Conservation (phyloP, 2,797 vertebrate genomes). For the Syngnathus rostellatus region DNA sequence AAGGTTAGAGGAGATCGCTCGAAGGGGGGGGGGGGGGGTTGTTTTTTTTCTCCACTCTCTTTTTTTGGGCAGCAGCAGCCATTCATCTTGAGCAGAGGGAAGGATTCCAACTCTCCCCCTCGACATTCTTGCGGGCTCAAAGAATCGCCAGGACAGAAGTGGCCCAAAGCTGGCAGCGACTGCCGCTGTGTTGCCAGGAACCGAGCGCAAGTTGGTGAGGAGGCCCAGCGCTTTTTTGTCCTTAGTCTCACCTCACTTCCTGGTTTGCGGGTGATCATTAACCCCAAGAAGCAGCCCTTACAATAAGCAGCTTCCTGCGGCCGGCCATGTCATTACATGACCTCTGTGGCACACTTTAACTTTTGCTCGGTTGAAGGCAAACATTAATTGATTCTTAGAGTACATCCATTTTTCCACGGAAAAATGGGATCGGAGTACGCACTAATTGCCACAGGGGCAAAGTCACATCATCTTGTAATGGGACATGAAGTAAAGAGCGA, state of each 20-base stretch:
- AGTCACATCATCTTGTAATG: no score
- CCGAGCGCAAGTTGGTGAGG: conserved; percentile 59
- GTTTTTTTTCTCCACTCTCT: not conserved
- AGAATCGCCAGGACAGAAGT: conserved; percentile 64
- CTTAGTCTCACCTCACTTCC: conserved; percentile 66
- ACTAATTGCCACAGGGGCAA: not conserved
- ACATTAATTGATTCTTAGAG: conserved; percentile 11
- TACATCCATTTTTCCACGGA: not conserved
- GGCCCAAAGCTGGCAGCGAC: conserved; percentile 68
- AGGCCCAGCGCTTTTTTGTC: conserved; percentile 52
- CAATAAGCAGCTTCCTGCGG: conserved; percentile 9
- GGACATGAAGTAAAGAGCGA: no score
- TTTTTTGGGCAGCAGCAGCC: conserved; percentile 35
- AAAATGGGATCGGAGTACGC: not conserved
- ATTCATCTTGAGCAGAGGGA: conserved; percentile 63
- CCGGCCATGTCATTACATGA: conserved; percentile 10
- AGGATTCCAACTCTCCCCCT: conserved; percentile 58
- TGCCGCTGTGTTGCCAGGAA: conserved; percentile 61
- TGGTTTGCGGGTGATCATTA: conserved; percentile 57
- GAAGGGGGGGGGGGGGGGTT: conserved; percentile 13
- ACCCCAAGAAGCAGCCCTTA: conserved; percentile 25
- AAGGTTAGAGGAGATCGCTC: conserved; percentile 21
- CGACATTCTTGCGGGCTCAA: conserved; percentile 69
- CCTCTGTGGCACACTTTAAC: not conserved
- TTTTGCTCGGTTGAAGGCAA: conserved; percentile 10